phyloP scores from a whole-genome alignment of 2,888 invertebrate species.

The Carterocephalus palaemon region DNA sequence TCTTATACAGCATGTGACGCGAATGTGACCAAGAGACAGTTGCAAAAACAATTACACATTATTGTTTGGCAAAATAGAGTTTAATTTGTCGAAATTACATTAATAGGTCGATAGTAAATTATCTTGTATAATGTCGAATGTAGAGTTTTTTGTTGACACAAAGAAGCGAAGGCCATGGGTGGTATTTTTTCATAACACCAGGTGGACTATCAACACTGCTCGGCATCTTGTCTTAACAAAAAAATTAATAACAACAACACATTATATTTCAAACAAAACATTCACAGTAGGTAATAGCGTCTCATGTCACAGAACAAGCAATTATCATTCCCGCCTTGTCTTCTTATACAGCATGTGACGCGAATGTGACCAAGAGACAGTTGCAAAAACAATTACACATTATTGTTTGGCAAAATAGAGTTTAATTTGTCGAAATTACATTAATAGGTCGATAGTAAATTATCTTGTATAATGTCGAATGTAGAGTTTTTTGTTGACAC shows the following conservation, averaged over 20 bases:
- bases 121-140: too few relatives aligned
- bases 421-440: constrained; percentile 30
- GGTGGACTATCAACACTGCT: too few relatives aligned
- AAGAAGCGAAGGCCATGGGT: too few relatives aligned
- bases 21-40: constrained; percentile 35
- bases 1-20: constrained; percentile 5
- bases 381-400: constrained; percentile 39
- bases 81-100: constrained; percentile 31
- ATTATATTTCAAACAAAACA: constrained; percentile 1
- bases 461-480: constrained; percentile 21
- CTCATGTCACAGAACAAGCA: constrained; percentile 10
- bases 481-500: constrained; percentile 22
- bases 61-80: constrained; percentile 29
- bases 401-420: constrained; percentile 30
- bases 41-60: constrained; percentile 38
- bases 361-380: constrained; percentile 37
- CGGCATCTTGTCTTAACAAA: too few relatives aligned
- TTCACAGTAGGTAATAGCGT: constrained; percentile 10
- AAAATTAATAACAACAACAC: neutral
- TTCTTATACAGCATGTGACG: constrained; percentile 10
- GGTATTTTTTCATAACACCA: too few relatives aligned
- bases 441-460: constrained; percentile 32
- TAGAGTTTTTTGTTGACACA: too few relatives aligned
- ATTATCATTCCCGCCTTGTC: constrained; percentile 15
- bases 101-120: constrained; percentile 33